Evolutionary conservation across 2,888 invertebrate species (phyloP), one percentile per base, ranked within the genome.

Genomic region (Rutpela maculata): DNA sequence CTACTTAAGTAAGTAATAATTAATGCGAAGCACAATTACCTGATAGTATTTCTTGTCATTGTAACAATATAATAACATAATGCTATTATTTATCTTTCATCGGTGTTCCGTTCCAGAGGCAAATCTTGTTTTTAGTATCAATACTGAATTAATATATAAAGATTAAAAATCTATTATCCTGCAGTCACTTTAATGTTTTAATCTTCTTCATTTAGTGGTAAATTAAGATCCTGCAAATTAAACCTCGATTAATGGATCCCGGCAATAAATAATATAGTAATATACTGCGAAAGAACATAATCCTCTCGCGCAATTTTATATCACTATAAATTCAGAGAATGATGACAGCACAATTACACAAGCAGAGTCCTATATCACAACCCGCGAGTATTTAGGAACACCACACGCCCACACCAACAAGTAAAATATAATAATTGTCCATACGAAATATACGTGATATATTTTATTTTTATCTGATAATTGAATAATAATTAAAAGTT

Each of bases 301-400:
- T 80, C 74, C 71, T 81, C 80, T 81, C 78, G 72, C 75, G 78
- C 80, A 80, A 82, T 81, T 83, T 83, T 83, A 83, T 82, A 83
- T 83, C 79, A 76, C 81, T 77, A 82, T 83, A 83, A 83, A 83
- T 83, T 79, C 78, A 76, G 38, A 62, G 76, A 75, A 79, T 75
- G 82, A 75, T 82, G 83, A 83, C 83, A 83, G 81, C 74, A 81
- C 81, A 82, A 82, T 83, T 79, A 80, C 79, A 78, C 80, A 35
- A 19, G 73, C 73, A 5, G 65, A 43, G 68, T 38, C 67, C 38
- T 66, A 77, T 71, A 71, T 77, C 77, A 74, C 67, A 66, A 70
- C 57, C 66, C 65, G 67, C 77, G 62, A 67, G 74, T 74, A 70
- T 77, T 77, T 74, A 77, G 60, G 69, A 74, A 67, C 71, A 71